phyloP scores from a whole-genome alignment of 2,888 invertebrate genomes.

The Ecliptopera silaceata region DNA sequence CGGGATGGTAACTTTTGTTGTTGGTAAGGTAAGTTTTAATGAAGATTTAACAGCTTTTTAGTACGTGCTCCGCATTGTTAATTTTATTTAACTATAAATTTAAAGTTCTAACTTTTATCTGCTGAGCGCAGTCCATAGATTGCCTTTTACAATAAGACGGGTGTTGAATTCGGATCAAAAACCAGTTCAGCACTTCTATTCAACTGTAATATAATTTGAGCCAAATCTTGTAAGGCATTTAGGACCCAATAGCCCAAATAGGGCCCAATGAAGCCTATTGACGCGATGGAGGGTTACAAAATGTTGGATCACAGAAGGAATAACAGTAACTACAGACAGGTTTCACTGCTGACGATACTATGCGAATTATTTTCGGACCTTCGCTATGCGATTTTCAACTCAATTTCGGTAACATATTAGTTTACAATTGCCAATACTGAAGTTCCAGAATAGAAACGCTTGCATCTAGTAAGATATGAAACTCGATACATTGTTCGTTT shows the following conservation, averaged over 20 bases:
- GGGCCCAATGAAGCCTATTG: slow-evolving; percentile 45
- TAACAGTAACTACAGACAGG: neutral
- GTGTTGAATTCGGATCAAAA: slow-evolving; percentile 1
- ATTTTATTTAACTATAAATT: neutral
- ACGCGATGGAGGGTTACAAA: slow-evolving; percentile 48
- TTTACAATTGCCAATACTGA: neutral
- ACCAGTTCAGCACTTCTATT: slow-evolving; percentile 18
- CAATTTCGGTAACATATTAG: neutral
- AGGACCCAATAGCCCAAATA: slow-evolving; percentile 44
- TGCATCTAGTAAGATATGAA: neutral
- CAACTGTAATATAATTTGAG: slow-evolving; percentile 24
- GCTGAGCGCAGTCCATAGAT: neutral
- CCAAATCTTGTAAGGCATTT: slow-evolving; percentile 44
- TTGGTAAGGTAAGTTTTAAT: too few relatives aligned
- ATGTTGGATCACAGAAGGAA: slow-evolving; percentile 14
- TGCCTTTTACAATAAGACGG: slow-evolving; percentile 3
- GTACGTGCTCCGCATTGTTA: neutral
- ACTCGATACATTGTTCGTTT: neutral
- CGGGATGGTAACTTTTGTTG: too few relatives aligned
- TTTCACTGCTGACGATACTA: neutral
- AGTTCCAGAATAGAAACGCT: neutral
- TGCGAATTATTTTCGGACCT: neutral
- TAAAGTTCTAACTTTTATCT: neutral
- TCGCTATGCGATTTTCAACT: too few relatives aligned
- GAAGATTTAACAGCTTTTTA: too few relatives aligned